Percentiles rank a stretch among this genome's conserved stretches.
Evolutionary conservation across 1,140 invertebrate genomes (phyloP).

Genomic region (Xylocopa sonorina): DNA sequence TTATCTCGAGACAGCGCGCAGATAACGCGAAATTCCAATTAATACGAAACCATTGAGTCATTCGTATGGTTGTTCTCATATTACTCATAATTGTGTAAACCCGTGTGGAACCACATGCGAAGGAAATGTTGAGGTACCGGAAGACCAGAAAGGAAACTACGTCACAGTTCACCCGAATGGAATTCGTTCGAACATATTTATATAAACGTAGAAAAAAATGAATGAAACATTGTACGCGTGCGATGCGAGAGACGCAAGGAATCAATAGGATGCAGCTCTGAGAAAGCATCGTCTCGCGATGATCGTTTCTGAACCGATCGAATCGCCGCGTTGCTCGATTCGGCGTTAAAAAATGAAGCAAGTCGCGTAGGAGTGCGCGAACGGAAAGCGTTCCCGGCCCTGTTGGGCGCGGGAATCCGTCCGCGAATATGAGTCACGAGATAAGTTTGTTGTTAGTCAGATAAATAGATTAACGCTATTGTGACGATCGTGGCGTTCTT

Average conservation of each 20-base stretch:
- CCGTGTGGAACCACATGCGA: background rate
- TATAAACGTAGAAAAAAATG: too few relatives aligned
- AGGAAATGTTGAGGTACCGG: background rate
- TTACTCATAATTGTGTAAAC: slow-evolving; percentile 1
- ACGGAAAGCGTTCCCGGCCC: slow-evolving; percentile 28
- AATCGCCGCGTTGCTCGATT: too few relatives aligned
- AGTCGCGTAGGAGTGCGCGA: background rate
- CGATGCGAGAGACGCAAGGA: too few relatives aligned
- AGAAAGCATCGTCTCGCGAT: too few relatives aligned
- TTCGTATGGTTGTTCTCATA: background rate
- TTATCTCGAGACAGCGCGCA: slow-evolving; percentile 15
- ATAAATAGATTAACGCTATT: slow-evolving; percentile 79
- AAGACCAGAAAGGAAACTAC: background rate
- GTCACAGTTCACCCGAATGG: too few relatives aligned
- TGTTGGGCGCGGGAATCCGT: slow-evolving; percentile 57
- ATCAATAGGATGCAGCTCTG: too few relatives aligned
- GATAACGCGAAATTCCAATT: slow-evolving; percentile 9
- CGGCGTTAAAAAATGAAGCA: slow-evolving; percentile 26
- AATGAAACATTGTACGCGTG: too few relatives aligned
- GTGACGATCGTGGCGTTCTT: slow-evolving; percentile 67
- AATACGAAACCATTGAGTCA: slow-evolving; percentile 18
- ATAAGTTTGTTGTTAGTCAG: slow-evolving; percentile 77
- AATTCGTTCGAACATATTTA: background rate
- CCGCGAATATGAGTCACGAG: slow-evolving; percentile 73
- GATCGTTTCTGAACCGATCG: too few relatives aligned